Conservation (phyloP, 2,113 vertebrate species). For the Microcebus lehilahytsara region DNA sequence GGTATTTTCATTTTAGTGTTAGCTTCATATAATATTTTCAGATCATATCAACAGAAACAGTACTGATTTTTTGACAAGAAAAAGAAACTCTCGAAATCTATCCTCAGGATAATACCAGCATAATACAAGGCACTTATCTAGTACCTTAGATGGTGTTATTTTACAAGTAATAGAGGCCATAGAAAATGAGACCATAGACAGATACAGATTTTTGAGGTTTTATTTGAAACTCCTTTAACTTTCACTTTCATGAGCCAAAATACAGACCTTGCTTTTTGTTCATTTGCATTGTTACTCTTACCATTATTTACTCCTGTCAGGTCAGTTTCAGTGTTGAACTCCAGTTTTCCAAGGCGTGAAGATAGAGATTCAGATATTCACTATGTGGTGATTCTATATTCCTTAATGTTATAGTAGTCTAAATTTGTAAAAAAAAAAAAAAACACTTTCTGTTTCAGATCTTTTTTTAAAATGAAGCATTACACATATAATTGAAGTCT, state of each 20-base stretch:
- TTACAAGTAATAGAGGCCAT: background rate
- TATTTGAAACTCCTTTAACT: background rate
- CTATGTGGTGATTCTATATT: background rate
- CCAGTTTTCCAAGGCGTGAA: background rate
- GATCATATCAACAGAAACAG: background rate
- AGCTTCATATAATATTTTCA: background rate
- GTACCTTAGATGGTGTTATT: background rate
- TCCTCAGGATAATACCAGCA: background rate
- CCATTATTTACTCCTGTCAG: background rate
- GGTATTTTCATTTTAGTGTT: background rate
- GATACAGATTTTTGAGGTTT: background rate
- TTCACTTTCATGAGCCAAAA: background rate
- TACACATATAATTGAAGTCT: background rate
- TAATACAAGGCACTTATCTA: background rate
- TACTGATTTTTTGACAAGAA: background rate
- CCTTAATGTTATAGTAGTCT: background rate
- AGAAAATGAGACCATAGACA: background rate
- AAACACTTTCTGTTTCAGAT: background rate
- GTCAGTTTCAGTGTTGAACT: background rate
- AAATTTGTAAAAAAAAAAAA: background rate
- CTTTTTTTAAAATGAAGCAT: background rate
- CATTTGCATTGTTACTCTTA: background rate
- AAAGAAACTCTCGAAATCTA: background rate
- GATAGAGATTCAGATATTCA: background rate
- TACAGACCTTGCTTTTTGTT: background rate